A percentile compares a stretch with the other conserved stretches of the same genome.
These are phyloP conservation scores for Heteropelma amictum DNA, from an alignment of 2,888 invertebrate genomes.

Conservation along the genomic window DNA sequence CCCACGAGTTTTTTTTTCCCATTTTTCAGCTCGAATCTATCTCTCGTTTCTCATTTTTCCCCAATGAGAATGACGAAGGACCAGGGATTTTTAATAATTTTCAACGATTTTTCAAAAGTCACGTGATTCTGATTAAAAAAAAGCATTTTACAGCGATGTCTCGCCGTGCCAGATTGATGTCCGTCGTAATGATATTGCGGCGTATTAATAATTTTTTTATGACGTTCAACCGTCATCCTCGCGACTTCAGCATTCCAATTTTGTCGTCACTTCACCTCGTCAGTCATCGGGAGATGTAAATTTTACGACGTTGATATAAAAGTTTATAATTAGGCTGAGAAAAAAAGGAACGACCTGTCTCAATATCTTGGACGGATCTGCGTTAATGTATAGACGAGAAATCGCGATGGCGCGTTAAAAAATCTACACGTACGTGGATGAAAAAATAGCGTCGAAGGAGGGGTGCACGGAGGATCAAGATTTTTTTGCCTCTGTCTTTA, in stretches of 20 bases:
- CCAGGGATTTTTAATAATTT: conserved; percentile 27
- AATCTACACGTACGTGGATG: neutral
- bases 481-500: neutral
- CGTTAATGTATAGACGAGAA: neutral
- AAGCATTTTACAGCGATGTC: conserved; percentile 31
- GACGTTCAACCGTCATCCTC: conserved; percentile 15
- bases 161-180: neutral
- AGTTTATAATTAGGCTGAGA: conserved; percentile 1
- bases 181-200: conserved; percentile 14
- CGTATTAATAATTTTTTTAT: conserved; percentile 7
- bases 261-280: conserved; percentile 21
- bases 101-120: neutral
- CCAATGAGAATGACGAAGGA: conserved; percentile 4
- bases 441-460: neutral
- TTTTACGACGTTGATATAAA: conserved; percentile 42
- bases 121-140: neutral
- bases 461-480: neutral
- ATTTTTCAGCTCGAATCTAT: conserved; percentile 19
- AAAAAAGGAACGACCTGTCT: neutral
- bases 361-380: neutral
- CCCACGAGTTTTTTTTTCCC: conserved; percentile 27
- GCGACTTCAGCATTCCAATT: conserved; percentile 39
- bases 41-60: conserved; percentile 7
- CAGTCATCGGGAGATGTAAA: conserved; percentile 19
- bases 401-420: neutral